Evolutionary conservation across 1,140 invertebrate species (phyloP), one percentile per base, ranked within the genome.

Genomic region (Glomeris maerens): DNA sequence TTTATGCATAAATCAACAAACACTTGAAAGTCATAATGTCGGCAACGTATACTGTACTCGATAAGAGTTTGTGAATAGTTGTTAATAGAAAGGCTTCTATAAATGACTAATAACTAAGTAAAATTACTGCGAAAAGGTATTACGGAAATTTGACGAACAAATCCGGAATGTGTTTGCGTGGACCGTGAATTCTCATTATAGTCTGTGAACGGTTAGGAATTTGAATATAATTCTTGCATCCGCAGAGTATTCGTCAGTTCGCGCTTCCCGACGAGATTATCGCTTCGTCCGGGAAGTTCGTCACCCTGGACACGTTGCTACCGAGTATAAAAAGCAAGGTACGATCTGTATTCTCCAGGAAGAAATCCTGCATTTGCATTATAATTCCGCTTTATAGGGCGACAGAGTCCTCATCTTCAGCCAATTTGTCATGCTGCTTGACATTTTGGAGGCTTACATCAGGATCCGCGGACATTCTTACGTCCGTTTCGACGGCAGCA

Each of bases 401-500:
- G 22, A 51, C 20, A 26, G 88, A 27, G 83, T 93, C 27, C 69
- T 96, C 42, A 78, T 97, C 41, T 97, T 97, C 70, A 93, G 87
- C 64, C 91, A 96, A 72, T 95, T 94, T 67, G 84, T 86, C 2
- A 87, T 91, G 73, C 77, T 95, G 69, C 72, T 97, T 61, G 88
- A 95, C 66, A 78, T 96, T 52, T 63, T 91, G 44, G 82, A 92
- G 64, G 81, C 86, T 56, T 95, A 87, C 69, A 68, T 93, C 55
- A 67, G 73, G 7, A 71, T 88, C 38, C 71, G 80, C 27, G 70
- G 78, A 0, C 74, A 84, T 61, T 73, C 73, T 1, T 94, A 78
- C 66, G 73, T 83, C 54, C 74, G 90, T 44, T 69, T 96, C 17
- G 90, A 95, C 69, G 92, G 91, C 1, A 75, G 72, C 49, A 92